phyloP scores from a whole-genome alignment of 2,113 vertebrate species.

The Xiphophorus hellerii region DNA sequence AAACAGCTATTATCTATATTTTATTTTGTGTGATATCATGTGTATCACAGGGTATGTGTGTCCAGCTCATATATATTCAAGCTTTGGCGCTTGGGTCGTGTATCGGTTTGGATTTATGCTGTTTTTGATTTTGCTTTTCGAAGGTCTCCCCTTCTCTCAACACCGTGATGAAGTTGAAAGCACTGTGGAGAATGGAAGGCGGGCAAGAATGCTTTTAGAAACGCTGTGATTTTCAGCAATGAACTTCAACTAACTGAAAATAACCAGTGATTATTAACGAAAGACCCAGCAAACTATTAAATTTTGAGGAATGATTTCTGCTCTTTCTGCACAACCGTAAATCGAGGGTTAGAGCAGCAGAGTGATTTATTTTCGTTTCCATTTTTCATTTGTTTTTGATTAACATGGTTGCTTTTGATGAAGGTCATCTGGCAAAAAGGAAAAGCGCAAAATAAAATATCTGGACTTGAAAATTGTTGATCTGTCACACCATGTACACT shows the following conservation, averaged over 20 bases:
- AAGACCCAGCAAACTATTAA: not conserved
- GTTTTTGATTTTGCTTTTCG: conserved; percentile 12
- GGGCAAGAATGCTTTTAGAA: not conserved
- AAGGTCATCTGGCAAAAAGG: not conserved
- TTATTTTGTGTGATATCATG: conserved; percentile 33
- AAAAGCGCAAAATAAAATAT: not conserved
- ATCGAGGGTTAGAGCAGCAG: not conserved
- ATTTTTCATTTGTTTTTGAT: not conserved
- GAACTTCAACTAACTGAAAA: not conserved
- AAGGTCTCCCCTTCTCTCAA: not conserved
- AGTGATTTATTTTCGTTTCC: not conserved
- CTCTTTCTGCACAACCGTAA: not conserved
- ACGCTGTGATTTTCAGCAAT: not conserved
- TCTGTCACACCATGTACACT: too few relatives aligned
- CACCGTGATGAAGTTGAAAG: conserved; percentile 11
- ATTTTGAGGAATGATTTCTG: not conserved
- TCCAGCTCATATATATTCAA: conserved; percentile 22
- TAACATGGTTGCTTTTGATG: not conserved
- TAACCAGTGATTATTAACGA: conserved; percentile 10
- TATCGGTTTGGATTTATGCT: not conserved
- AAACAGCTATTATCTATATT: conserved; percentile 60
- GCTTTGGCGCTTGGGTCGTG: conserved; percentile 11
- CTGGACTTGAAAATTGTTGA: too few relatives aligned
- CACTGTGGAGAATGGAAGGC: conserved; percentile 9
- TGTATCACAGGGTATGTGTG: conserved; percentile 1